phyloP scores from a whole-genome alignment of 2,113 vertebrate species.

The Eurystomus gularis region DNA sequence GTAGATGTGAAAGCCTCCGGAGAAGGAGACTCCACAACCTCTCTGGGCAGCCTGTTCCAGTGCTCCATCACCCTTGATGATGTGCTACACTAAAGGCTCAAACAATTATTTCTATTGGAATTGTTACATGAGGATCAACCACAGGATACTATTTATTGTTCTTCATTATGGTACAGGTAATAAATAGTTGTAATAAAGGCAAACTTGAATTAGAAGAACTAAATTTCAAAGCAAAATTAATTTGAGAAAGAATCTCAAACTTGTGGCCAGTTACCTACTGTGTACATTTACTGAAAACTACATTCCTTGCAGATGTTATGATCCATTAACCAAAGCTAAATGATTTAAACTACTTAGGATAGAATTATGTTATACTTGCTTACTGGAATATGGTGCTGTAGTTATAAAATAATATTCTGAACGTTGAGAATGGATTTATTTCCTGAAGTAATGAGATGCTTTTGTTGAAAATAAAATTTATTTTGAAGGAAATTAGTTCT shows the following conservation, averaged over 20 bases:
- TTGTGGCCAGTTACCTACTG: background rate
- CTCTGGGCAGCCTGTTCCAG: no score
- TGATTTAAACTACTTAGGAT: background rate
- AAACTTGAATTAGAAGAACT: background rate
- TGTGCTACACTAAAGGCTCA: background rate
- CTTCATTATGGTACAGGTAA: background rate
- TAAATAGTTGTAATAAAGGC: background rate
- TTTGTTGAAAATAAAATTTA: background rate
- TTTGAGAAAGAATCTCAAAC: background rate
- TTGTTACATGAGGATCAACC: background rate
- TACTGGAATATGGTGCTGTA: constrained; percentile 6
- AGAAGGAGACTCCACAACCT: no score
- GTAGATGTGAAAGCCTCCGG: no score
- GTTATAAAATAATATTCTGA: constrained; percentile 8
- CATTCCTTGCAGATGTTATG: background rate
- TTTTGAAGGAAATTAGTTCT: background rate
- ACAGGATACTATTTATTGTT: background rate
- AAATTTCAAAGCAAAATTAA: background rate
- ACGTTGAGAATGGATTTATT: background rate
- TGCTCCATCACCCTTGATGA: no score
- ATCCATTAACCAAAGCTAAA: constrained; percentile 15
- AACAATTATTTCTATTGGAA: background rate
- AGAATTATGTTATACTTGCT: background rate
- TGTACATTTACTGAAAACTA: constrained; percentile 11
- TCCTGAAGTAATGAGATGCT: background rate